These are phyloP conservation scores for Ondatra zibethicus DNA, from an alignment of 2,113 vertebrate genomes.

Conservation along the genomic window DNA sequence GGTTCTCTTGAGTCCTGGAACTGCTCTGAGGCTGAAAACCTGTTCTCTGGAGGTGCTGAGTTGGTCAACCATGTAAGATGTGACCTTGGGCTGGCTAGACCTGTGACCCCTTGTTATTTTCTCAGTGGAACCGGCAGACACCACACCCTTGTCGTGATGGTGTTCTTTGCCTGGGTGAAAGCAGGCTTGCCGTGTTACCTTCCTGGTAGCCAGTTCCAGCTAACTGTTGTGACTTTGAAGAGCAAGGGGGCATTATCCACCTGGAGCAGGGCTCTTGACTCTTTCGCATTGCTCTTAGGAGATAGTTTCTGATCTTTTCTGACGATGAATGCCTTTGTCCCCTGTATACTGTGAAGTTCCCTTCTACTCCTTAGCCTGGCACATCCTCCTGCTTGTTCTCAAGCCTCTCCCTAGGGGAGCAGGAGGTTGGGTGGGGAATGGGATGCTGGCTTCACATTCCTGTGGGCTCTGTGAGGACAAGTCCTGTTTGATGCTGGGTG, in stretches of 20 bases:
- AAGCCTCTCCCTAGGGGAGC: not conserved
- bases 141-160: not conserved
- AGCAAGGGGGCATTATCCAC: not conserved
- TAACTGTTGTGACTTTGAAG: not conserved
- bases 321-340: not conserved
- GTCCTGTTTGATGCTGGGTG: slow-evolving; percentile 15
- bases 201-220: not conserved
- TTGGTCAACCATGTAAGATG: not conserved
- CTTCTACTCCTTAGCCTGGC: not conserved
- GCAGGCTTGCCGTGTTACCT: not conserved
- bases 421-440: not conserved
- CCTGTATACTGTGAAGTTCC: not conserved
- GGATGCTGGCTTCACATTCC: not conserved
- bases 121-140: not conserved
- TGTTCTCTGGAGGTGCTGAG: not conserved
- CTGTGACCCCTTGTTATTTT: not conserved
- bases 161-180: slow-evolving; percentile 28
- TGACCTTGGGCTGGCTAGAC: not conserved
- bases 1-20: not conserved
- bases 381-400: not conserved
- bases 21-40: not conserved
- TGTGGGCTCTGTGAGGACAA: not conserved
- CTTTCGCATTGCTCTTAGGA: not conserved
- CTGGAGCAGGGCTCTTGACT: not conserved
- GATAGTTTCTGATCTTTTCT: slow-evolving; percentile 34